Percentiles rank a stretch among this genome's conserved stretches.
Evolutionary conservation across 1,140 invertebrate genomes (phyloP).

Genomic region (Chrysomallon squamiferum): DNA sequence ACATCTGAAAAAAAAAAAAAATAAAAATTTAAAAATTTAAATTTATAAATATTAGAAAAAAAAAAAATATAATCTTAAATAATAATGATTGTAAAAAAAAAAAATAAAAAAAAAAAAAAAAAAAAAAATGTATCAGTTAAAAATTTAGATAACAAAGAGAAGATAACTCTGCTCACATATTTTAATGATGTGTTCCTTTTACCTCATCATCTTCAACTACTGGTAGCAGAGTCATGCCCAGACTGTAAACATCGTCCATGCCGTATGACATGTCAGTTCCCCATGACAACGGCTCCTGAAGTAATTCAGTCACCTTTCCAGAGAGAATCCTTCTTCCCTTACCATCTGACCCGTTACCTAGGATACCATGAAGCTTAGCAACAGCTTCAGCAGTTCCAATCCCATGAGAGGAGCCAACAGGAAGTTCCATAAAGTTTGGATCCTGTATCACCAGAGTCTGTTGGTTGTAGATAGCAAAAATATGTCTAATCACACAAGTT

Average conservation of each 20-base stretch:
- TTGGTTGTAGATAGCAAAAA: not conserved
- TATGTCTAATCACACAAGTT: not conserved
- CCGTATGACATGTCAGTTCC: conserved; percentile 32
- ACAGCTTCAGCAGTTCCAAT: conserved; percentile 40
- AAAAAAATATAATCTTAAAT: no score
- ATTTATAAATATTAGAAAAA: not conserved
- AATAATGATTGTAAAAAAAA: no score
- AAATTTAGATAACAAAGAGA: no score
- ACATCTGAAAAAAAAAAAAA: conserved; percentile 26
- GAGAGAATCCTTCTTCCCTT: conserved; percentile 35
- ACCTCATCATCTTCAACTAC: conserved; percentile 33
- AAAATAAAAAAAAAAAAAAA: not conserved
- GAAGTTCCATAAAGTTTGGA: conserved; percentile 37
- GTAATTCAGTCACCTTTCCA: conserved; percentile 16
- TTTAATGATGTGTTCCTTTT: not conserved
- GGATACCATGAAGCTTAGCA: conserved; percentile 44
- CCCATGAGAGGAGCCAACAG: conserved; percentile 36
- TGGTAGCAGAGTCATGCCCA: conserved; percentile 35
- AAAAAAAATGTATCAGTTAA: no score
- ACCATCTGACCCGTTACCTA: conserved; percentile 36
- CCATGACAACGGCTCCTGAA: conserved; percentile 29
- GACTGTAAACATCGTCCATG: conserved; percentile 33
- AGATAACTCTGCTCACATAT: no score
- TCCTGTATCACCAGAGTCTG: conserved; percentile 35
- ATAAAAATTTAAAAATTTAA: no score